phyloP scores from a whole-genome alignment of 2,888 invertebrate species.

The Baronia brevicornis region DNA sequence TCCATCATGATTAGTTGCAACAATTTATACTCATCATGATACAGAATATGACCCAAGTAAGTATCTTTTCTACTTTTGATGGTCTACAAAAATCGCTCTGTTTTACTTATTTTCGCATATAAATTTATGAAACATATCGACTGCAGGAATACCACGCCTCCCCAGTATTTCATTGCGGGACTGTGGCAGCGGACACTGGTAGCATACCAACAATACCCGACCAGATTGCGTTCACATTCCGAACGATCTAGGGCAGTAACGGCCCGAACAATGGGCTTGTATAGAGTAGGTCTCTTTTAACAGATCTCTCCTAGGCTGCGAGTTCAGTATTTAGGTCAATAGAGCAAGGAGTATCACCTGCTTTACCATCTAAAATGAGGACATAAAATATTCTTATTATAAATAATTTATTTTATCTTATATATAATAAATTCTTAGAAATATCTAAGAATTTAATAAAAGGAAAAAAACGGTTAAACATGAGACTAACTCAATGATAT shows the following conservation, averaged over 20 bases:
- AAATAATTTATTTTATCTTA: too few species aligned
- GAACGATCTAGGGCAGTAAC: slow-evolving; percentile 51
- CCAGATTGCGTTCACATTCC: slow-evolving; percentile 70
- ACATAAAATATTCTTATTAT: too few species aligned
- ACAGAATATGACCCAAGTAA: too few species aligned
- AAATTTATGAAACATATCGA: slow-evolving; percentile 19
- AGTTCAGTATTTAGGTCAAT: slow-evolving; percentile 58
- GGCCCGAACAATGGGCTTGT: slow-evolving; percentile 52
- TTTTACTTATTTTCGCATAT: neutral
- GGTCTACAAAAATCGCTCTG: too few species aligned
- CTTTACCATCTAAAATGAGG: too few species aligned
- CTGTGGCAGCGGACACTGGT: slow-evolving; percentile 23
- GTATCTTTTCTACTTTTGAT: too few species aligned
- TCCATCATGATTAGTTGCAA: too few species aligned
- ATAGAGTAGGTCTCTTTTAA: slow-evolving; percentile 53
- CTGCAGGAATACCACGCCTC: slow-evolving; percentile 20
- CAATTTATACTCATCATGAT: too few species aligned
- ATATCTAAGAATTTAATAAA: too few species aligned
- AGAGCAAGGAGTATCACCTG: slow-evolving; percentile 50
- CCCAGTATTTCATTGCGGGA: slow-evolving; percentile 19
- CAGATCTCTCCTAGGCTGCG: slow-evolving; percentile 51
- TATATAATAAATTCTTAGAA: too few species aligned
- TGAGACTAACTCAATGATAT: too few species aligned
- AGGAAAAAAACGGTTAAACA: too few species aligned
- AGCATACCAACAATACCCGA: slow-evolving; percentile 53